Percentiles rank a stretch among this genome's conserved stretches.
These are phyloP conservation scores for Penelope pileata DNA, from an alignment of 2,113 vertebrate species.

Conservation along the genomic window DNA sequence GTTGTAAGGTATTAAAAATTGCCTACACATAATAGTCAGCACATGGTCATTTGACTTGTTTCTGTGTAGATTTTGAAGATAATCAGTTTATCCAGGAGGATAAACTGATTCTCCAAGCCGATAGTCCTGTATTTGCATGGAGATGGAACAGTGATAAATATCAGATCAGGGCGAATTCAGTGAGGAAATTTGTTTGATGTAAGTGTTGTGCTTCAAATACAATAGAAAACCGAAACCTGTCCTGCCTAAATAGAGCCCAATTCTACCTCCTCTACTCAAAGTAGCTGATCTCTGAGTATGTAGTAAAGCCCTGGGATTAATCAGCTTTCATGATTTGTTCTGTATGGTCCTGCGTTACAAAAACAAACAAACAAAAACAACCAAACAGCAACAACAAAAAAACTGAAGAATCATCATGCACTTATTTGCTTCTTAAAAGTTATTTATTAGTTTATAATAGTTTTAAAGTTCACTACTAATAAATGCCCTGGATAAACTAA, in stretches of 20 bases:
- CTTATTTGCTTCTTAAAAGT: not conserved
- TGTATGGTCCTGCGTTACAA: not conserved
- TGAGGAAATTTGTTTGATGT: not conserved
- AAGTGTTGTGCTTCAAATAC: not conserved
- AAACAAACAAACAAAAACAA: not conserved
- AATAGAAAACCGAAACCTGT: not conserved
- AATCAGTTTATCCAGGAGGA: constrained; percentile 21
- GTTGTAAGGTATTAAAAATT: constrained; percentile 7
- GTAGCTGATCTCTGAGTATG: not conserved
- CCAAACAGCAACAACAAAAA: not conserved
- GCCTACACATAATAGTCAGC: constrained; percentile 7
- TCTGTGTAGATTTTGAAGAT: constrained; percentile 10
- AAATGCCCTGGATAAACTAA: not conserved
- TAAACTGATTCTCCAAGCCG: constrained; percentile 23
- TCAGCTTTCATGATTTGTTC: not conserved
- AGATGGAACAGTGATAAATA: not conserved
- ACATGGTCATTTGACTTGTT: constrained; percentile 4
- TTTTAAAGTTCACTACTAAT: not conserved
- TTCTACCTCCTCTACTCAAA: not conserved
- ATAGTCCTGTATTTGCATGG: not conserved
- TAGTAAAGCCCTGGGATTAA: not conserved
- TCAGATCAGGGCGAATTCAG: not conserved
- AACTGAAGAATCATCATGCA: not conserved
- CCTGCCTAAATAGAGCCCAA: not conserved
- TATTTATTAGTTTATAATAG: not conserved